These are phyloP conservation scores for Hydriomena furcata DNA, from an alignment of 2,888 invertebrate species.

Conservation along the genomic window DNA sequence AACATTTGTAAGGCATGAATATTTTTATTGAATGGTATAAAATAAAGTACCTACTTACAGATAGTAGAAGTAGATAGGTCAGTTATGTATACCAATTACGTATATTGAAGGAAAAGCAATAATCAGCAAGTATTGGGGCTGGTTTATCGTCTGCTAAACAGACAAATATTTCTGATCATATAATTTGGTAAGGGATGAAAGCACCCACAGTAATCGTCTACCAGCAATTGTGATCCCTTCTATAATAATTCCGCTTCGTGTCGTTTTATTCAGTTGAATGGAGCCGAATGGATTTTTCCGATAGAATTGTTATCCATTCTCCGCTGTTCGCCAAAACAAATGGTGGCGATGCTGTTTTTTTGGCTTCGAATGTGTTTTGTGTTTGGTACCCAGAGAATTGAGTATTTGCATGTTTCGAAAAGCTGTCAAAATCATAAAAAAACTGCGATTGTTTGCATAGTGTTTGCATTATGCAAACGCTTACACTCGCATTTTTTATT, in stretches of 20 bases:
- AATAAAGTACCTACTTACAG: too few relatives aligned
- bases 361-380: conserved; percentile 16
- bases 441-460: conserved; percentile 38
- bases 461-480: too few relatives aligned
- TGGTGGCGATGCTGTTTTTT: conserved; percentile 15
- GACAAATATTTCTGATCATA: conserved; percentile 16
- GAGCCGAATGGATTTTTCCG: conserved; percentile 72
- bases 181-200: conserved; percentile 35
- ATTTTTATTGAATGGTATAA: too few relatives aligned
- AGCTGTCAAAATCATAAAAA: conserved; percentile 1
- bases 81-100: too few relatives aligned
- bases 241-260: conserved; percentile 73
- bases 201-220: conserved; percentile 47
- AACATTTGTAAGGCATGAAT: too few relatives aligned
- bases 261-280: conserved; percentile 74
- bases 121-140: background rate
- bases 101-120: background rate
- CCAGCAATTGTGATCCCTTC: conserved; percentile 50
- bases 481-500: too few relatives aligned
- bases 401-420: conserved; percentile 10
- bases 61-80: too few relatives aligned
- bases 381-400: conserved; percentile 6
- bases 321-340: conserved; percentile 24
- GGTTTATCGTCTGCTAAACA: conserved; percentile 10
- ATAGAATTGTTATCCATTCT: conserved; percentile 67